Base-by-base conservation (phyloP, 2,113 vertebrate genomes). In the Pundamilia nyererei region DNA sequence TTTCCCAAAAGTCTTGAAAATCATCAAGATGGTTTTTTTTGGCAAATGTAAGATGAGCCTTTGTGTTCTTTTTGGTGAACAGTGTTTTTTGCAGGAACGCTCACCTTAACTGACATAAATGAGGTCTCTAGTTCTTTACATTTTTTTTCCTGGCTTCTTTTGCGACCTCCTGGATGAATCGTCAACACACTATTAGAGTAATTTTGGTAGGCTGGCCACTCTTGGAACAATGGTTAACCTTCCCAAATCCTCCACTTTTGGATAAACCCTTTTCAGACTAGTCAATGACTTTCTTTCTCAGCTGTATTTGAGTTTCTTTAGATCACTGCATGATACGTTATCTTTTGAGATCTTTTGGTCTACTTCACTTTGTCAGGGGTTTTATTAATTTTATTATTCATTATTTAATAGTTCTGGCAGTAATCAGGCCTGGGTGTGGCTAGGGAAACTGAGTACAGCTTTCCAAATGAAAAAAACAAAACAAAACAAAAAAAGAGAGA, bases 401-500 rank as follows among this genome's bases (percentile, higher is more conserved):
- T 65, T 38, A 65, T 65, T 65, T 21, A 68, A 40, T 35, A 21
- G 11, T 11, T 68, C 62, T 40, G 33, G 33, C 33, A 68, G 19
- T 68, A 68, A 40, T 68, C 33, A 68, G 62, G 33, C 4, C 12
- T 68, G 62, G 6, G 62, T 38, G 33, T 68, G 33, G 33, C 62
- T 68, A 21, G 62, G 33, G 19, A 68, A 68, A 68, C 33, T 21
- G 1, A 38, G 6, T 21, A 38, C 6, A 68, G 62, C 19, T 68
- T 68, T 68, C 19, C 19, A 65, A 38, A 65, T 11, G 3, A 55
- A 55, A 24, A 24, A 24, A 6, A 53, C 9, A 53, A 53, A 53
- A n/a, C 17, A 51, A 51, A 19, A 49, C 3, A 12, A 54, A 11
- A 6, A 11, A 7, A 55, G 0, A n/a, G 5, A 6, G 17, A 0